These are phyloP conservation scores for Acropora tenuis DNA, from an alignment of 64 coral and sea anemone species.

Conservation along the genomic window DNA sequence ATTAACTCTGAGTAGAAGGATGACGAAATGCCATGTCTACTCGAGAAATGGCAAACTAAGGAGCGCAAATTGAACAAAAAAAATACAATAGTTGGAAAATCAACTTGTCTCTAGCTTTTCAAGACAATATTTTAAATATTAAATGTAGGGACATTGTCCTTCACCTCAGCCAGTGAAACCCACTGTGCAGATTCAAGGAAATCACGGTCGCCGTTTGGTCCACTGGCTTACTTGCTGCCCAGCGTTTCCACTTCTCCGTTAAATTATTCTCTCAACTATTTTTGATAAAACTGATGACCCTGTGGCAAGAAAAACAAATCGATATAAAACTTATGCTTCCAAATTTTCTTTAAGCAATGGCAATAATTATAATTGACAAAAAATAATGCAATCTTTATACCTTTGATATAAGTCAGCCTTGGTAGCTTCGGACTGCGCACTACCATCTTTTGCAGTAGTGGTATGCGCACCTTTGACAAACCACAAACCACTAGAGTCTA, in stretches of 20 bases:
- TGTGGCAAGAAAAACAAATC: no score
- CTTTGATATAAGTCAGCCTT: slow-evolving; percentile 60
- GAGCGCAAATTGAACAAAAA: slow-evolving; percentile 50
- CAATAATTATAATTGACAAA: neutral
- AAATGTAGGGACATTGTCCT: slow-evolving; percentile 4
- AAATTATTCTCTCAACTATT: no score
- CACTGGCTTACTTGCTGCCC: no score
- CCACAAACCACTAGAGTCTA: no score
- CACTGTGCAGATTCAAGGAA: no score
- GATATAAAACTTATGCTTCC: neutral
- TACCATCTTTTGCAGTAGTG: slow-evolving; percentile 54
- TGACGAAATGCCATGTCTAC: slow-evolving; percentile 14
- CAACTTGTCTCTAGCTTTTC: neutral
- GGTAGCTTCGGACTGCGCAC: slow-evolving; percentile 63
- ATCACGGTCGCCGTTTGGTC: no score
- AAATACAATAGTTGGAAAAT: slow-evolving; percentile 16
- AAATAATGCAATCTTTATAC: slow-evolving; percentile 14
- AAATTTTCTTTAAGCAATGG: no score
- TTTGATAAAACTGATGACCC: no score
- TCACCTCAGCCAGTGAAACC: neutral
- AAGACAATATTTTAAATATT: neutral
- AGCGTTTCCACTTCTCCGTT: no score
- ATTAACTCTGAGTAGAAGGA: slow-evolving; percentile 35
- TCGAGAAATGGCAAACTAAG: slow-evolving; percentile 39
- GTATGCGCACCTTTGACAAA: no score